phyloP scores from a whole-genome alignment of 2,113 vertebrate species.

The Clarias batrachus region DNA sequence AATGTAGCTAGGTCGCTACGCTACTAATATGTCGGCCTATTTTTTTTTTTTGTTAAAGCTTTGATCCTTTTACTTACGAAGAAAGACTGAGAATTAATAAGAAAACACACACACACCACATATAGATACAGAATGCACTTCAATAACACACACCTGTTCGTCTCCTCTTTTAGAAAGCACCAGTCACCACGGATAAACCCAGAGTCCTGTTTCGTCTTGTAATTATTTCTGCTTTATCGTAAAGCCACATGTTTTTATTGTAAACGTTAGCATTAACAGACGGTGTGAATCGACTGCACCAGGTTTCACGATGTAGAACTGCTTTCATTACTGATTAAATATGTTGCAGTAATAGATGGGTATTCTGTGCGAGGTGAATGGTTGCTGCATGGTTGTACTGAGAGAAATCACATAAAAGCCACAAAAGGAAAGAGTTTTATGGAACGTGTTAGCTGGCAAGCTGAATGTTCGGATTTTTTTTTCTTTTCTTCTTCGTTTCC shows the following conservation, averaged over 20 bases:
- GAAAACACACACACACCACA: neutral
- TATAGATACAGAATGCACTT: neutral
- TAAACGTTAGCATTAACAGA: neutral
- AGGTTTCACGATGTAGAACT: neutral
- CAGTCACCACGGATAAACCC: neutral
- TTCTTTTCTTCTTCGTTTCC: neutral
- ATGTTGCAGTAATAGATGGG: neutral
- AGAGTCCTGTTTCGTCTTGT: neutral
- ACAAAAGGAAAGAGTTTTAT: neutral
- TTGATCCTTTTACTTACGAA: neutral
- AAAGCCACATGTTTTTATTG: neutral
- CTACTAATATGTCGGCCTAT: neutral
- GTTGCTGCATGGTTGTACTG: neutral
- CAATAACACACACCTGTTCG: neutral
- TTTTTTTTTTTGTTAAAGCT: neutral
- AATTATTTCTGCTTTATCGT: neutral
- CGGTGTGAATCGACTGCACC: neutral
- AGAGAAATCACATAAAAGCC: neutral
- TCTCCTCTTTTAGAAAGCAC: neutral
- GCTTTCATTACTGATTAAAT: neutral
- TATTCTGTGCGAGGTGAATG: neutral
- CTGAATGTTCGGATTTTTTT: neutral
- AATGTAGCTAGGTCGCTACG: neutral
- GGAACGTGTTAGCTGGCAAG: too few relatives aligned
- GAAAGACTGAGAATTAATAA: neutral